A percentile compares a stretch with the other conserved stretches of the same genome.
These are phyloP conservation scores for Trimorus sp. DNA, from an alignment of 2,888 invertebrate genomes.

Conservation along the genomic window DNA sequence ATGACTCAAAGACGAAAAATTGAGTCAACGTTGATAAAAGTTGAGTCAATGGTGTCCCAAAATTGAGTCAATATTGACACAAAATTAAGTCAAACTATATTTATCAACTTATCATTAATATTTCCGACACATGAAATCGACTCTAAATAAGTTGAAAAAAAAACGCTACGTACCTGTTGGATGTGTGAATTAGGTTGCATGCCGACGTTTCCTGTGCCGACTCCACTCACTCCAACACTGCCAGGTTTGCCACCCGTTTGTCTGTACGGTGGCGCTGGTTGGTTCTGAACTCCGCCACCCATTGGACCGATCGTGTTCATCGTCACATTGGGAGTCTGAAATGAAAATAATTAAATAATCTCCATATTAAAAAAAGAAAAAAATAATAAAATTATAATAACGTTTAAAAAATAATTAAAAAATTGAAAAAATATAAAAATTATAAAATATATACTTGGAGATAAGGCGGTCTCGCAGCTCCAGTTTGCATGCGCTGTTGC, in stretches of 20 bases:
- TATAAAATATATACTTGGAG: slow-evolving; percentile 83
- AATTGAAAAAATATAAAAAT: too few species aligned
- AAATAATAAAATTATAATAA: background rate
- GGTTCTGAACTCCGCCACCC: slow-evolving; percentile 82
- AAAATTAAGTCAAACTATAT: too few species aligned
- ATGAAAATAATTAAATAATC: background rate
- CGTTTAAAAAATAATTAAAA: too few species aligned
- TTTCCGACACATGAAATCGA: too few species aligned
- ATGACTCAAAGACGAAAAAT: too few species aligned
- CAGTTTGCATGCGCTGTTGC: slow-evolving; percentile 84
- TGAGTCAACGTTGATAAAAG: too few species aligned
- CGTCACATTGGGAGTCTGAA: slow-evolving; percentile 90
- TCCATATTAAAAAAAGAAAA: background rate
- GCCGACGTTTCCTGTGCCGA: slow-evolving; percentile 76
- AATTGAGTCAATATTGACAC: too few species aligned
- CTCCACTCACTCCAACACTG: slow-evolving; percentile 77
- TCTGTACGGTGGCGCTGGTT: slow-evolving; percentile 91
- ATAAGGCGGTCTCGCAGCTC: slow-evolving; percentile 84
- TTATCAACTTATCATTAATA: too few species aligned
- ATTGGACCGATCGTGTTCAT: slow-evolving; percentile 89
- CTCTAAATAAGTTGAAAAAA: too few species aligned
- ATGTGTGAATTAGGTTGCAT: slow-evolving; percentile 85
- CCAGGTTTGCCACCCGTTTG: slow-evolving; percentile 82
- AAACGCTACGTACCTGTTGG: slow-evolving; percentile 82
- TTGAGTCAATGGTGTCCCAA: too few species aligned